Evolutionary conservation across 2,888 invertebrate species (phyloP).

Genomic region (Agonopterix subpropinquella): DNA sequence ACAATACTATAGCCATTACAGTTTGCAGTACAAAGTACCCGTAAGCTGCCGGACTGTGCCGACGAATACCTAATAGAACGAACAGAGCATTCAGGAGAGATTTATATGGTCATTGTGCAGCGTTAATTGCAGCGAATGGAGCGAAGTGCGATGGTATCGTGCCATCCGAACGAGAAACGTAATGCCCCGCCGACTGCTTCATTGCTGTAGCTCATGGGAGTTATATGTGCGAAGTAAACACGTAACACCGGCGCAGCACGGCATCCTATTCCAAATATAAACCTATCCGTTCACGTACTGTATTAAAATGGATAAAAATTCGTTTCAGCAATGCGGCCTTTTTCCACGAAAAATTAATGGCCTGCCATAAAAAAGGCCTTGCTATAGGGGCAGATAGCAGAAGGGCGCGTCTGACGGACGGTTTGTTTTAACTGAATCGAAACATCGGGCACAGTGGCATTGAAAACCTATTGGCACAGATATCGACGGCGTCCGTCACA

Average conservation of each 20-base stretch:
- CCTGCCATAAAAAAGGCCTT: slow-evolving; percentile 26
- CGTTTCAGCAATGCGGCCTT: slow-evolving; percentile 22
- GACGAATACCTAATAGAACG: slow-evolving; percentile 44
- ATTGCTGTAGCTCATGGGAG: slow-evolving; percentile 33
- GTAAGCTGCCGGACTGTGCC: slow-evolving; percentile 30
- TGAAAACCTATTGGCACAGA: slow-evolving; percentile 63
- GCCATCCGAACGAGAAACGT: slow-evolving; percentile 56
- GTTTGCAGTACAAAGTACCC: slow-evolving; percentile 16
- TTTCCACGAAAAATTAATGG: slow-evolving; percentile 28
- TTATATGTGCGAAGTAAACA: slow-evolving; percentile 34
- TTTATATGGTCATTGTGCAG: slow-evolving; percentile 71
- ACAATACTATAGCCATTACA: slow-evolving; percentile 5
- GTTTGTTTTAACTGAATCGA: slow-evolving; percentile 35
- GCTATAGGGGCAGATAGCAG: slow-evolving; percentile 30
- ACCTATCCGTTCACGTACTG: slow-evolving; percentile 23
- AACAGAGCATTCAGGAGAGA: slow-evolving; percentile 59
- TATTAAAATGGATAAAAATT: slow-evolving; percentile 30
- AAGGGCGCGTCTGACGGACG: slow-evolving; percentile 32
- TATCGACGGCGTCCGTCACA: slow-evolving; percentile 47
- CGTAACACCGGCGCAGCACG: slow-evolving; percentile 17
- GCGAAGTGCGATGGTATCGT: slow-evolving; percentile 64
- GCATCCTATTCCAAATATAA: slow-evolving; percentile 26
- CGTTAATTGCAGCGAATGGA: slow-evolving; percentile 69
- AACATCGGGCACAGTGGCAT: slow-evolving; percentile 39
- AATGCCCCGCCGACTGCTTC: slow-evolving; percentile 37